Evolutionary conservation across 2,797 vertebrate genomes (phyloP).

Genomic region (Prionace glauca): DNA sequence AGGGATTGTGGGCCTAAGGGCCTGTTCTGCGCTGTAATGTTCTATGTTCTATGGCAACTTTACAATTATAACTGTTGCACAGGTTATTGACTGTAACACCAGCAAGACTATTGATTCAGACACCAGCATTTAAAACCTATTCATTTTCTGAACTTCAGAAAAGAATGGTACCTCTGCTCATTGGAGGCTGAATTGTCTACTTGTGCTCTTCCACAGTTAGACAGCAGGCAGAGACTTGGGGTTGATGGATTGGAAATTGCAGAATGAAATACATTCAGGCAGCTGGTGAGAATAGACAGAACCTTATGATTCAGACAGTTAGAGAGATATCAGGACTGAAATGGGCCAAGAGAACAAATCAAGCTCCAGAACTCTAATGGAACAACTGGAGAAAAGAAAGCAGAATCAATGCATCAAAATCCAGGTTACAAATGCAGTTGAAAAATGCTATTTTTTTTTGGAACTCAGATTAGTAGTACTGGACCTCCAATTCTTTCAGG

Average conservation of each 20-base stretch:
- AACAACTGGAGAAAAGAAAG: background rate
- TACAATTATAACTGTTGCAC: too few relatives aligned
- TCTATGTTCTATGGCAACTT: too few relatives aligned
- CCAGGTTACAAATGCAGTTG: background rate
- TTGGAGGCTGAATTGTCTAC: background rate
- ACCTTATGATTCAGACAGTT: background rate
- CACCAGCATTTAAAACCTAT: background rate
- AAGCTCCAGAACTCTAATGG: background rate
- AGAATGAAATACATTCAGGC: background rate
- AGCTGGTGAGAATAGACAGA: background rate
- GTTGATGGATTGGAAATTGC: background rate
- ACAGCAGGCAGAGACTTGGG: background rate
- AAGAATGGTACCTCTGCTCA: background rate
- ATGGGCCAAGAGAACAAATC: background rate
- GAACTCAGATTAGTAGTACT: background rate
- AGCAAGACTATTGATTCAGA: background rate
- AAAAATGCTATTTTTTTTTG: background rate
- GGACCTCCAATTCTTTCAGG: background rate
- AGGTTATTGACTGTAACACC: background rate
- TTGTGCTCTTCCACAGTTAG: background rate
- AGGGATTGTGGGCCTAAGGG: too few relatives aligned
- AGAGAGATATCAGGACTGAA: background rate
- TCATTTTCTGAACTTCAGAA: background rate
- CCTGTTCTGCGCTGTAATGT: too few relatives aligned
- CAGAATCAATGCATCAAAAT: background rate